These are phyloP conservation scores for Drosophila pegasa DNA, from an alignment of 2,888 invertebrate genomes.

Conservation along the genomic window DNA sequence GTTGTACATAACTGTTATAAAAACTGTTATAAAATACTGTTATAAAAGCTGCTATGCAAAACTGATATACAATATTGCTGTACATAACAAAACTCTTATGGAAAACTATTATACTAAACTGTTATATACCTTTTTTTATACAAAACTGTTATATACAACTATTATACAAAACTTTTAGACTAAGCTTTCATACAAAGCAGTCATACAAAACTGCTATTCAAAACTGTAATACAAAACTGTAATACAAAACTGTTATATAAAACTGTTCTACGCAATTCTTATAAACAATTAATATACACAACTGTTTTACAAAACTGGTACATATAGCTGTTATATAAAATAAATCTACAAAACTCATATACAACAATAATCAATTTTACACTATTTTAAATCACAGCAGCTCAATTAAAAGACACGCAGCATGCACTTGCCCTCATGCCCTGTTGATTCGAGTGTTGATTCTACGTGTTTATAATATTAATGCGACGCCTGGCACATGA, in stretches of 20 bases:
- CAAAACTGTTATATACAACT: neutral
- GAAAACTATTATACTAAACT: too few species aligned
- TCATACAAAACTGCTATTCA: neutral
- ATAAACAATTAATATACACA: too few species aligned
- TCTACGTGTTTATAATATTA: constrained; percentile 42
- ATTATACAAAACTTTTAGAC: neutral
- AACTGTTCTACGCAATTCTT: neutral
- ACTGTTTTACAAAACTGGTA: neutral
- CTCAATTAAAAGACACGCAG: neutral
- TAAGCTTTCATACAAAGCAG: neutral
- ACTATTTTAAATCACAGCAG: neutral
- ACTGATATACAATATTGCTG: neutral
- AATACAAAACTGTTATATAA: neutral
- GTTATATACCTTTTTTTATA: neutral
- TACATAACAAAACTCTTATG: too few species aligned
- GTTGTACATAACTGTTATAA: neutral
- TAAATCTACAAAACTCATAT: neutral
- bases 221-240: neutral
- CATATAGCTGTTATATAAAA: neutral
- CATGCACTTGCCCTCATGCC: neutral
- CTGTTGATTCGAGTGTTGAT: neutral
- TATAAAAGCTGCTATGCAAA: neutral
- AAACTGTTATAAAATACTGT: neutral
- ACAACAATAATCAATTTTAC: neutral
- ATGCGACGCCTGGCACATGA: constrained; percentile 40